Evolutionary conservation across 2,888 invertebrate genomes (phyloP).

Genomic region (Diarsia rubi): DNA sequence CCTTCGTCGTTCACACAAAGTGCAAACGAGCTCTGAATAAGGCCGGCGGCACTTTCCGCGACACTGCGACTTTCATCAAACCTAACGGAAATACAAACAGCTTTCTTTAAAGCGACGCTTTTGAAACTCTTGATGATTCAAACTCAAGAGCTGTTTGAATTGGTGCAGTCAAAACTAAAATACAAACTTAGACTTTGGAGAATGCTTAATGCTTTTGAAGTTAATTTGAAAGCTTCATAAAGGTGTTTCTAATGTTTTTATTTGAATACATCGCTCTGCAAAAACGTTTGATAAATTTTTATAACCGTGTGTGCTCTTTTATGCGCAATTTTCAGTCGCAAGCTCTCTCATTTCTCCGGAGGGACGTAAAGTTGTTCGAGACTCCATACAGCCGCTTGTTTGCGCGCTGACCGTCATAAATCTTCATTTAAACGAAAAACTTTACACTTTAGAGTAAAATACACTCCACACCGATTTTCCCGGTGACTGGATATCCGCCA

Average conservation of each 20-base stretch:
- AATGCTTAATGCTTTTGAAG: no score
- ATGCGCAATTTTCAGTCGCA: slow-evolving; percentile 14
- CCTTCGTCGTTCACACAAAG: neutral
- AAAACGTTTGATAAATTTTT: neutral
- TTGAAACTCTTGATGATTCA: slow-evolving; percentile 10
- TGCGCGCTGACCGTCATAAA: slow-evolving; percentile 23
- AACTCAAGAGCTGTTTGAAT: slow-evolving; percentile 7
- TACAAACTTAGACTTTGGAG: neutral
- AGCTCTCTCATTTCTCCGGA: neutral
- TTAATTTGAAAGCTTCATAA: neutral
- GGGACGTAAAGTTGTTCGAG: slow-evolving; percentile 9
- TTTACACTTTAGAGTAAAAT: slow-evolving; percentile 29
- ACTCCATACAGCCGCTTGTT: neutral
- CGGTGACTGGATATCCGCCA: slow-evolving; percentile 10
- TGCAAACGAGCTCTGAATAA: slow-evolving; percentile 4
- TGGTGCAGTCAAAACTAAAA: neutral
- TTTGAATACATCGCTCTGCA: neutral
- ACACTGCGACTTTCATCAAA: slow-evolving; percentile 29
- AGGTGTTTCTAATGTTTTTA: no score
- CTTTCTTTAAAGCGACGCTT: slow-evolving; percentile 20
- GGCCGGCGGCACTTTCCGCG: neutral
- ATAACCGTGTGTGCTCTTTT: neutral
- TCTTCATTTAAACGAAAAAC: slow-evolving; percentile 14
- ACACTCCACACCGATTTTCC: slow-evolving; percentile 2
- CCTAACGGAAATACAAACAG: slow-evolving; percentile 15